Evolutionary conservation across 2,113 vertebrate genomes (phyloP).

Genomic region (Azemiops feae): DNA sequence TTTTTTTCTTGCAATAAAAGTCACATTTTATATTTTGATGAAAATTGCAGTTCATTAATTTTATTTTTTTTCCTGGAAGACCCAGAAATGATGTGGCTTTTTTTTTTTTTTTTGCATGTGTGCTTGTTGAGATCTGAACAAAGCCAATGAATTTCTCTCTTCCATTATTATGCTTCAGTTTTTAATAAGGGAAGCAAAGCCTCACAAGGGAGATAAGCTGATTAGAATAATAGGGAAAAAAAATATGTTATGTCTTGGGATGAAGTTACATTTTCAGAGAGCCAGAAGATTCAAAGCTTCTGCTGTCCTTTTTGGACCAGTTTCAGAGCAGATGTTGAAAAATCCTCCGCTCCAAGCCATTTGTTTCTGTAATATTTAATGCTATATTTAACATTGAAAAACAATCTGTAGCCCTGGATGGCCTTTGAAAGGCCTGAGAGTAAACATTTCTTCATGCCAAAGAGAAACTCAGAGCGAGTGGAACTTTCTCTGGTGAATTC

Average conservation of each 20-base stretch:
- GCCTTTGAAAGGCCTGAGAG: slow-evolving; percentile 10
- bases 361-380: background rate
- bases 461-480: background rate
- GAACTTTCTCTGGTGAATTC: slow-evolving; percentile 20
- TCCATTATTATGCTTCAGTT: background rate
- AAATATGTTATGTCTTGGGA: background rate
- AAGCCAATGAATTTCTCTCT: background rate
- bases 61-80: background rate
- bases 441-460: background rate
- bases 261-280: slow-evolving; percentile 5
- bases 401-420: background rate
- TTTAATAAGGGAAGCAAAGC: background rate
- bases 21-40: background rate
- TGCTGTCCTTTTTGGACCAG: slow-evolving; percentile 1
- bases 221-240: background rate
- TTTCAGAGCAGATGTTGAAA: slow-evolving; percentile 1
- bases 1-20: background rate
- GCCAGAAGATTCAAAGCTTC: background rate
- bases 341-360: background rate
- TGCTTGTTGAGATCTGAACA: background rate
- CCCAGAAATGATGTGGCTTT: no score
- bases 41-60: background rate
- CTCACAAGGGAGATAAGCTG: background rate
- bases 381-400: background rate
- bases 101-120: background rate